Evolutionary conservation across 2,797 vertebrate genomes (phyloP), one percentile per base, ranked within the genome.

Genomic region (Merluccius polli): DNA sequence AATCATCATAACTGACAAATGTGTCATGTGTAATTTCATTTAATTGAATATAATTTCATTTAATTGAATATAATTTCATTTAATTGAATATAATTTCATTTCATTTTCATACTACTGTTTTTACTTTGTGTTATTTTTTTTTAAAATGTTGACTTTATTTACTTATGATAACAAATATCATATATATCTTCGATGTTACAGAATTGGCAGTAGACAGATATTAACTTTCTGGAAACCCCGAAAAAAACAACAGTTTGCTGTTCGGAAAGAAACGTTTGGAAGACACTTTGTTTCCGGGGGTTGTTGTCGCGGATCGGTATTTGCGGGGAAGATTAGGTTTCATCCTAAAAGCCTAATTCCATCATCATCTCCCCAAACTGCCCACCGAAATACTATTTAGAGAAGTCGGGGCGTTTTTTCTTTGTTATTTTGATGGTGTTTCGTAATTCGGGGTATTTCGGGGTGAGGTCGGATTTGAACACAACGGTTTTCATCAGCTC

Each of bases 401-500:
- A 86, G 78, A 82, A 86, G 86, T 86, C 84, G 80, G 80, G 81
- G 75, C 84, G 79, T 81, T 86, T 86, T 77, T 79, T 63, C 27
- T 63, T 7, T n/a, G 8, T 59, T 59, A 18, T 2, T 59, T 24
- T 48, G 18, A 48, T 48, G 8, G 52, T 59, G 21, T 59, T 27
- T 63, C 1, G 59, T 27, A 63, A 27, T 27, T 63, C 10, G 24
- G 59, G 59, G 59, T 63, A 63, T 63, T 63, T 63, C 12, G 59
- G 59, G 59, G 59, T 63, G 24, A 63, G 24, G n/a, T 63, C 10
- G 75, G 82, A 87, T 86, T 83, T 73, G n/a, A 48, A 82, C 78
- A 81, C 84, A 86, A 87, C 82, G 77, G 76, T 71, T 89, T 85
- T 80, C 81, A 89, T 89, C 83, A 77, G 33, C 82, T 75, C 77